A percentile compares a stretch with the other conserved stretches of the same genome.
phyloP scores from a whole-genome alignment of 2,113 vertebrate species.

The Hypanus sabinus region DNA sequence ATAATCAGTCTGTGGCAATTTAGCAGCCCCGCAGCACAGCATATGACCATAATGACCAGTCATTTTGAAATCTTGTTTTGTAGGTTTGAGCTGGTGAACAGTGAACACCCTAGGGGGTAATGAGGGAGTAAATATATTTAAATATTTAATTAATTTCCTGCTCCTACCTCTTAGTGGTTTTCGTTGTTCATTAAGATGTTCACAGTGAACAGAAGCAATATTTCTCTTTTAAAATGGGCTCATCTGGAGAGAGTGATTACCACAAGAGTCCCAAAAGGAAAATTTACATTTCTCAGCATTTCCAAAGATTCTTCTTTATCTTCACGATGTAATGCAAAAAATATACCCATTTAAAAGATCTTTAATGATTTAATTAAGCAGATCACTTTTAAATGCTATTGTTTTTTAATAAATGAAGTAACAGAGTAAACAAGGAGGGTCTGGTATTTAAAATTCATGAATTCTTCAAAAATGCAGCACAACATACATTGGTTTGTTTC shows the following conservation, averaged over 20 bases:
- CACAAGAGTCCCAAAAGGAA: neutral
- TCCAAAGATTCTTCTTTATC: neutral
- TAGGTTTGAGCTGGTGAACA: neutral
- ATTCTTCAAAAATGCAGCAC: neutral
- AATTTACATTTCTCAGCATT: neutral
- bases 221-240: neutral
- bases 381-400: constrained; percentile 10
- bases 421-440: neutral
- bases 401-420: neutral
- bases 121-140: neutral
- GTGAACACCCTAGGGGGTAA: neutral
- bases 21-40: no score
- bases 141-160: constrained; percentile 6
- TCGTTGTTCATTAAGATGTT: constrained; percentile 1
- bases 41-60: neutral
- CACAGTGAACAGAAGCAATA: neutral
- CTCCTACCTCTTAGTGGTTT: neutral
- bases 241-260: neutral
- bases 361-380: constrained; percentile 16
- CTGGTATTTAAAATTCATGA: neutral
- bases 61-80: neutral
- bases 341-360: neutral
- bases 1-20: neutral
- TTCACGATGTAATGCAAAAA: neutral
- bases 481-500: neutral